Percentiles rank a stretch among this genome's conserved stretches.
These are phyloP conservation scores for Siniperca undulata DNA, from an alignment of 2,797 vertebrate genomes.

Conservation along the genomic window DNA sequence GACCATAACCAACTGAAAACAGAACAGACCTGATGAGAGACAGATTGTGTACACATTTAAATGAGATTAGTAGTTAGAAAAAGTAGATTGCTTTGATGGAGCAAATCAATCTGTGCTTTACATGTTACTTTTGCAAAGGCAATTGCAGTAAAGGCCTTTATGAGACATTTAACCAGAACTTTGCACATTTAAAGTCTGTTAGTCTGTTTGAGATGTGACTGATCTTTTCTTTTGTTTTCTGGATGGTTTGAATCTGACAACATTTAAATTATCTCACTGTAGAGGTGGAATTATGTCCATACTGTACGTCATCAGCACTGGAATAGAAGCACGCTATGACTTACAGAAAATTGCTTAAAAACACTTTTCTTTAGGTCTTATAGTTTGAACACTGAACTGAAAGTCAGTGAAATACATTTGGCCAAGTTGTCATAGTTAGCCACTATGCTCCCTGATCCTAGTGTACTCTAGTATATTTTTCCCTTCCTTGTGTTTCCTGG, in stretches of 20 bases:
- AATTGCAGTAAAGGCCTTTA: not conserved
- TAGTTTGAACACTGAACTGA: not conserved
- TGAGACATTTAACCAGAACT: not conserved
- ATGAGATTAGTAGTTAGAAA: not conserved
- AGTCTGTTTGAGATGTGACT: not conserved
- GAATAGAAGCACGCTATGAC: slow-evolving; percentile 6
- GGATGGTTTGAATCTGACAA: slow-evolving; percentile 5
- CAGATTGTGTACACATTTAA: slow-evolving; percentile 52
- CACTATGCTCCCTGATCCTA: too few relatives aligned
- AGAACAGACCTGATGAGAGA: slow-evolving; percentile 30
- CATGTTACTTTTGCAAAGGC: slow-evolving; percentile 2
- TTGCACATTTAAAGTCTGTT: not conserved
- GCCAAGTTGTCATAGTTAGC: too few relatives aligned
- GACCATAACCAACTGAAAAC: slow-evolving; percentile 44
- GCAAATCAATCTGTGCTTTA: slow-evolving; percentile 13
- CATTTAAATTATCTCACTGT: not conserved
- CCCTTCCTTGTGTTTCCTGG: too few relatives aligned
- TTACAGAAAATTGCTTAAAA: not conserved
- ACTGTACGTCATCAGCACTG: not conserved
- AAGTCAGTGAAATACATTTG: not conserved
- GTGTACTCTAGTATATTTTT: too few relatives aligned
- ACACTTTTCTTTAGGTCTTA: not conserved
- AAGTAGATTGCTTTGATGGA: not conserved
- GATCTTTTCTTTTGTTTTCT: slow-evolving; percentile 2
- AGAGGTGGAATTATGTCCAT: not conserved